A percentile compares a stretch with the other conserved stretches of the same genome.
Evolutionary conservation across 2,113 vertebrate species (phyloP).

Genomic region (Daphoenositta chrysoptera): DNA sequence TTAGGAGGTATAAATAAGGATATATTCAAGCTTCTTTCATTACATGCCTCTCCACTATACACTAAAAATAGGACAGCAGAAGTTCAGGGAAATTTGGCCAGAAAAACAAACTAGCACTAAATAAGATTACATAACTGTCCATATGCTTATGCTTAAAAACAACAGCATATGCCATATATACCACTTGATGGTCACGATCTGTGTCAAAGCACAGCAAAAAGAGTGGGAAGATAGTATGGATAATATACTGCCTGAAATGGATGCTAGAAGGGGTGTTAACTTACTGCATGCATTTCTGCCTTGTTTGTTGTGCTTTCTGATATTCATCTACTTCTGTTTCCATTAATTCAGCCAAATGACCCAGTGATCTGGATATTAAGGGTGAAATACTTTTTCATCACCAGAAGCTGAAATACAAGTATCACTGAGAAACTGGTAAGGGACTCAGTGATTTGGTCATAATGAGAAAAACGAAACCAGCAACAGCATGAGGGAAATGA

Average conservation of each 20-base stretch:
- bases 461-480: neutral
- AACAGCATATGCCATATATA: slow-evolving; percentile 26
- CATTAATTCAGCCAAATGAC: neutral
- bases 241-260: neutral
- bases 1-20: neutral
- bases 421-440: neutral
- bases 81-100: neutral
- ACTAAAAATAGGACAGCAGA: slow-evolving; percentile 14
- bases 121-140: slow-evolving; percentile 33
- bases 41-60: neutral
- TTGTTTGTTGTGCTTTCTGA: neutral
- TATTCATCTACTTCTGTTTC: neutral
- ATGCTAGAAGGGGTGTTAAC: neutral
- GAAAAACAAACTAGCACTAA: neutral
- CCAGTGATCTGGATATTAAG: neutral
- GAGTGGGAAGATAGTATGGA: neutral
- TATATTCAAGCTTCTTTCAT: neutral
- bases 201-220: slow-evolving; percentile 35
- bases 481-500: neutral
- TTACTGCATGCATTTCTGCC: neutral
- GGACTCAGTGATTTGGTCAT: neutral
- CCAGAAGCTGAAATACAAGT: neutral
- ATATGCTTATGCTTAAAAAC: slow-evolving; percentile 38
- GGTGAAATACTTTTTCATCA: neutral
- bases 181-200: slow-evolving; percentile 36